phyloP scores from a whole-genome alignment of 2,888 invertebrate genomes.

The Oligia fasciuncula region DNA sequence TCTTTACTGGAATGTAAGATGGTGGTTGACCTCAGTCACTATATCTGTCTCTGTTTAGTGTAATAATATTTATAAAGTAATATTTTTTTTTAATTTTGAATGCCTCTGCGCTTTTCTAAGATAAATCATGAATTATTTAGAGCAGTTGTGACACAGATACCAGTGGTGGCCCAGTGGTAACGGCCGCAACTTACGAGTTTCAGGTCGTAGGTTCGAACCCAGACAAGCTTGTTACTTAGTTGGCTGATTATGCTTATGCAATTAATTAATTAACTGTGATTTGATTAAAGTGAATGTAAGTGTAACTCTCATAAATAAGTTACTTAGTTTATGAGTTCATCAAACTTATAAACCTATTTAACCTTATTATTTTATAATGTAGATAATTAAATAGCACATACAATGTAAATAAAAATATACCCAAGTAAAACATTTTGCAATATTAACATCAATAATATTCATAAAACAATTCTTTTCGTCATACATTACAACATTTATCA shows the following conservation, averaged over 20 bases:
- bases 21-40: conserved; percentile 20
- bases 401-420: not conserved
- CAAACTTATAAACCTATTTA: conserved; percentile 17
- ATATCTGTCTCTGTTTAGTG: conserved; percentile 12
- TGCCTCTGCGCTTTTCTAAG: not conserved
- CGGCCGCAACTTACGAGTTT: not conserved
- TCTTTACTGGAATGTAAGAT: conserved; percentile 28
- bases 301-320: not conserved
- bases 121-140: not conserved
- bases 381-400: not conserved
- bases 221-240: not conserved
- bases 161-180: too few species aligned
- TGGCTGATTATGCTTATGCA: not conserved
- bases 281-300: not conserved
- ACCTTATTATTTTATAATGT: conserved; percentile 15
- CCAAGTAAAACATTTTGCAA: not conserved
- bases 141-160: not conserved
- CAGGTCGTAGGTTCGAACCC: not conserved
- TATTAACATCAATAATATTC: conserved; percentile 1
- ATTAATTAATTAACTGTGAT: not conserved
- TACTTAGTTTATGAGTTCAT: conserved; percentile 3
- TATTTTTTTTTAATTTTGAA: not conserved
- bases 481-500: conserved; percentile 15
- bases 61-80: not conserved
- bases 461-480: not conserved